Base-by-base conservation (phyloP, 2,113 vertebrate genomes). In the Pollimyrus isidori region DNA sequence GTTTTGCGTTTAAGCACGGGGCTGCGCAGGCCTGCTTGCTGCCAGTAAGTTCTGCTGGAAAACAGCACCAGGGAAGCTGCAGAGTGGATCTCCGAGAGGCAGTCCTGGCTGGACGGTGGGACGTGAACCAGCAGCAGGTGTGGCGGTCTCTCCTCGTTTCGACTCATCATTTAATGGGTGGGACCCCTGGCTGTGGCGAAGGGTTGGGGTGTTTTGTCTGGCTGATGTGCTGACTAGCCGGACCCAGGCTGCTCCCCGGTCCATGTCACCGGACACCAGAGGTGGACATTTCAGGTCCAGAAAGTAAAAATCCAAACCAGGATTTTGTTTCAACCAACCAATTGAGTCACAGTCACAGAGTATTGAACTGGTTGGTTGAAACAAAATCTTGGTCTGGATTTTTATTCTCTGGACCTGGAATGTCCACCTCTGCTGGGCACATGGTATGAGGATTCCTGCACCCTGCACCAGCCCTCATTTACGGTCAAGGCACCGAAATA, bases 1-100 rank as follows among this genome's bases (percentile, higher is more conserved):
- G 92, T 86, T 92, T 90, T 82, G 89, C 86, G 89, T 92, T 87
- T 91, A 91, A 86, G 90, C 19, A 90, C 82, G 88, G 88, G 89
- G 89, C 90, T 48, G 88, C 76, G 62, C 58, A 35, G 50, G 84
- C 89, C 65, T 80, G 86, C 87, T 84, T 87, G 83, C 85, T 91
- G 92, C 92, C 90, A 85, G 92, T 90, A 90, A 90, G 83, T 83
- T 56, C 30, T 52, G 87, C 85, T 84, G 49, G 90, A 89, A 89
- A 91, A 82, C 87, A 86, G 85, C 48, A 49, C 62, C 90, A 83
- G 89, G 50, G 89, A 86, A 88, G 88, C 82, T 11, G 84, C 90
- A 90, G 89, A 90, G 90, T 6, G 88, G 73, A 85, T 45, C 84
- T 73, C 3, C 62, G 87, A 82, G 87, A 80, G 53, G 86, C 53